phyloP scores from a whole-genome alignment of 2,113 vertebrate genomes.

The Actenoides lindsayi region DNA sequence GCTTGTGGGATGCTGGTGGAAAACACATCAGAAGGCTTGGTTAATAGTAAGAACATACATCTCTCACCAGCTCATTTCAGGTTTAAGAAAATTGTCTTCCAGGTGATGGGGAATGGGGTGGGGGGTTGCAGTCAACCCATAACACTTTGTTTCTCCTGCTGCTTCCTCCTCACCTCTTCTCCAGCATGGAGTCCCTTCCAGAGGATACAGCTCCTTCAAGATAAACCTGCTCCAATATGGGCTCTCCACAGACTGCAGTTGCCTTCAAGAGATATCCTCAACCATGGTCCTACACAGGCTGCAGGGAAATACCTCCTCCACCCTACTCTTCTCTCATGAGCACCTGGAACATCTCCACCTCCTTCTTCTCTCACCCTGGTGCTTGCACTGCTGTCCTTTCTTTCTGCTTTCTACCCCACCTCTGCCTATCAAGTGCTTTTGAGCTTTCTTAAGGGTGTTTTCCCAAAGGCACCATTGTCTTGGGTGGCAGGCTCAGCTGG shows the following conservation, averaged over 20 bases:
- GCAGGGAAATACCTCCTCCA: neutral
- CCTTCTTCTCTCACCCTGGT: neutral
- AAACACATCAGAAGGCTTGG: neutral
- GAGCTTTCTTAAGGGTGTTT: neutral
- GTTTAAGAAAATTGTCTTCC: neutral
- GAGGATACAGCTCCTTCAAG: neutral
- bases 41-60: neutral
- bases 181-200: neutral
- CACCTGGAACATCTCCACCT: neutral
- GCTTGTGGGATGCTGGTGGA: neutral
- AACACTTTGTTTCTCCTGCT: neutral
- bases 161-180: neutral
- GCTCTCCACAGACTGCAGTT: neutral
- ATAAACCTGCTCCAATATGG: neutral
- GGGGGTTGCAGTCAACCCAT: neutral
- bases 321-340: rapidly evolving
- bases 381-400: neutral
- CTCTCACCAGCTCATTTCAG: neutral
- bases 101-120: neutral
- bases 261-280: neutral
- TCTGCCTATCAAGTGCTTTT: neutral
- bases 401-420: neutral
- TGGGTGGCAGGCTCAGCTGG: neutral
- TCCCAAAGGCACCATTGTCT: neutral
- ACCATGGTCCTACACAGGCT: neutral